Conservation (phyloP, 2,113 vertebrate genomes). For the Solenodon paradoxus region DNA sequence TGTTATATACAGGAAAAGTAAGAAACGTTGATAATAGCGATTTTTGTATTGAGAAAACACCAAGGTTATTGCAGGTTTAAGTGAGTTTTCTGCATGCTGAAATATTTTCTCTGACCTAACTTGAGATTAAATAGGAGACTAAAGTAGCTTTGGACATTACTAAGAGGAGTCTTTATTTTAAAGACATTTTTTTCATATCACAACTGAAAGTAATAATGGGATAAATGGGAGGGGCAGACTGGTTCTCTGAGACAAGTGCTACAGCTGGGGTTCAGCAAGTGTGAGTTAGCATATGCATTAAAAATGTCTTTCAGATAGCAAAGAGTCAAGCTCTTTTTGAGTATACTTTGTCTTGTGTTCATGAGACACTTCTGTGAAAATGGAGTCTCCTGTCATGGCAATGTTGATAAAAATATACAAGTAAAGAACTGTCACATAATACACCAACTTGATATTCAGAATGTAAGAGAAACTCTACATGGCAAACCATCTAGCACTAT, state of each 20-base stretch:
- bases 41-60: conserved; percentile 31
- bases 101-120: conserved; percentile 42
- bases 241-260: background rate
- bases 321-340: conserved; percentile 4
- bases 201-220: conserved; percentile 45
- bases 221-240: background rate
- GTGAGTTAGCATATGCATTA: background rate
- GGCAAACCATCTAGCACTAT: conserved; percentile 36
- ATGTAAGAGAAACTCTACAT: background rate
- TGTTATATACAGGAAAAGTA: background rate
- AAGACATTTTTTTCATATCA: conserved; percentile 23
- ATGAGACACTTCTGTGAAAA: background rate
- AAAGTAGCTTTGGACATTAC: background rate
- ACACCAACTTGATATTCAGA: background rate
- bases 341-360: background rate
- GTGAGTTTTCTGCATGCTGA: background rate
- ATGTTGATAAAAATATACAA: background rate
- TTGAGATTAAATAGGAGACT: conserved; percentile 23
- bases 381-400: background rate
- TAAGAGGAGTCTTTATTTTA: background rate
- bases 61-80: background rate
- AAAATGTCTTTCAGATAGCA: background rate
- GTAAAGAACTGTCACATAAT: background rate
- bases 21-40: background rate
- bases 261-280: background rate